Evolutionary conservation across 2,888 invertebrate species (phyloP).

Genomic region (Liopterus haemorrhoidalis): DNA sequence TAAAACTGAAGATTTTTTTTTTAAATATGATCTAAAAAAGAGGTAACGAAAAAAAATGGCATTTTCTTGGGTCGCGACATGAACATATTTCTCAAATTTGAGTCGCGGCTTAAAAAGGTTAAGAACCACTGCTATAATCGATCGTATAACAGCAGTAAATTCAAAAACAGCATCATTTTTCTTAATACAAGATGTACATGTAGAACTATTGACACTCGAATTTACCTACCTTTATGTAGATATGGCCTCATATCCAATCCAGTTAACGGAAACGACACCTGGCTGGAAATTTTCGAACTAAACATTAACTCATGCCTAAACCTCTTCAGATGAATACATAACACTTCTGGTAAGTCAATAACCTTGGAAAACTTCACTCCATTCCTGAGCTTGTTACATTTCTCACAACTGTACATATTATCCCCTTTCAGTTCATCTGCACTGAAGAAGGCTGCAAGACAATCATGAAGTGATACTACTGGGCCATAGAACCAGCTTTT

Average conservation of each 20-base stretch:
- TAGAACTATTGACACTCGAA: no score
- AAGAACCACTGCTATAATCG: no score
- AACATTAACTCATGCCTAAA: constrained; percentile 95
- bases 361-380: constrained; percentile 94
- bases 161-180: constrained; percentile 3
- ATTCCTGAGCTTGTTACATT: constrained; percentile 88
- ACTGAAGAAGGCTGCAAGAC: constrained; percentile 95
- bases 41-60: not conserved
- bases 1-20: no score
- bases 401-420: constrained; percentile 97
- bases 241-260: constrained; percentile 90
- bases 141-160: no score
- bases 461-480: constrained; percentile 86
- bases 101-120: no score
- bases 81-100: no score
- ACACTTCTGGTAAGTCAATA: constrained; percentile 81
- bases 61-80: no score
- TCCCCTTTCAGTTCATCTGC: constrained; percentile 97
- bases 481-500: constrained; percentile 93
- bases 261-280: constrained; percentile 87
- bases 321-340: constrained; percentile 93
- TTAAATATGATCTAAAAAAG: no score
- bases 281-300: constrained; percentile 88
- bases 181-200: not conserved
- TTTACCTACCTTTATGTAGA: constrained; percentile 68